Evolutionary conservation across 2,888 invertebrate genomes (phyloP).

Genomic region (Acanthococcus lagerstroemiae): DNA sequence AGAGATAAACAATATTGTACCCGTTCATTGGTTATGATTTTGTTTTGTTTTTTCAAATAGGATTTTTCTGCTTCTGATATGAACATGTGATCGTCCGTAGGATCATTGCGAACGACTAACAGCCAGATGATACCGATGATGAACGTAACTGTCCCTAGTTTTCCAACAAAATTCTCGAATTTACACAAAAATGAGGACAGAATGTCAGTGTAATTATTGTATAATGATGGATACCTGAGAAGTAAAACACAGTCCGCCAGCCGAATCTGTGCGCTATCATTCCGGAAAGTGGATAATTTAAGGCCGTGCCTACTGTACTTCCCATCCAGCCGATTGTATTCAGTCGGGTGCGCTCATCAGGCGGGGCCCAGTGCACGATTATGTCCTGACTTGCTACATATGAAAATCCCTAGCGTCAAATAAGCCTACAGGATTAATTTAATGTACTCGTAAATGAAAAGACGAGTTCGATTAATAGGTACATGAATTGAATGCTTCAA

Average conservation of each 20-base stretch:
- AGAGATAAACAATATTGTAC: neutral
- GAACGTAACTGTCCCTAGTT: neutral
- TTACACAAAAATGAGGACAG: neutral
- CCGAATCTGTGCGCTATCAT: neutral
- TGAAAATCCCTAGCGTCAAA: too few relatives aligned
- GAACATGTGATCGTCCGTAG: neutral
- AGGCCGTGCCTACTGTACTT: neutral
- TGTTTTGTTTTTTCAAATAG: neutral
- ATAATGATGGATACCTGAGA: neutral
- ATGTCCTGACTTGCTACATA: too few relatives aligned
- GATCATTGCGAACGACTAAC: neutral
- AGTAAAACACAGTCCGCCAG: neutral
- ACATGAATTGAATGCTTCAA: too few relatives aligned
- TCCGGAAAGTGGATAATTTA: neutral
- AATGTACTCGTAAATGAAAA: too few relatives aligned
- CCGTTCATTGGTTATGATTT: neutral
- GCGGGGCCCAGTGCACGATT: neutral
- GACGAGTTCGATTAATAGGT: too few relatives aligned
- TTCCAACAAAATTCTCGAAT: neutral
- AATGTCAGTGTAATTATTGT: neutral
- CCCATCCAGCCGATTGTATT: neutral
- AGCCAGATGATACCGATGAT: neutral
- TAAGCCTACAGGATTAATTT: too few relatives aligned
- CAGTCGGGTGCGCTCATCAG: neutral
- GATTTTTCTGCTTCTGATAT: neutral